Evolutionary conservation across 2,888 invertebrate genomes (phyloP), one percentile per base, ranked within the genome.

Genomic region (Teleiodes luculella): DNA sequence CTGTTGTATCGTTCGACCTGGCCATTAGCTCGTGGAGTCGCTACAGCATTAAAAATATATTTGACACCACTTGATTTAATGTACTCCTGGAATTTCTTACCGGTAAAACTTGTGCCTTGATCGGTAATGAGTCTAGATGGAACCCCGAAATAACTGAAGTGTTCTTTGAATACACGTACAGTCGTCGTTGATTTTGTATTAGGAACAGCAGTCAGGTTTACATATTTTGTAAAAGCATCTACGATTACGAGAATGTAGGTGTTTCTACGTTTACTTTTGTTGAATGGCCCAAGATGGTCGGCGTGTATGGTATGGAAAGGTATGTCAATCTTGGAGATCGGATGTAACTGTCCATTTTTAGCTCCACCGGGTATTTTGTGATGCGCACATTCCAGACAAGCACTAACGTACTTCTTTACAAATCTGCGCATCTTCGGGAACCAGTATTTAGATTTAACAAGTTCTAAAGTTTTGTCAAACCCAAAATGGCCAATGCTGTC

Each of bases 371-470:
- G 60, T 16, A 37, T 37, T 37, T 64, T 64, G 47, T 63, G 59
- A 41, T 62, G 60, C 0, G 61, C 61, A 49, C 63, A 65, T 39
- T 62, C 59, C 20, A 52, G 0, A 28, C 61, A 59, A 8, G 59
- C 45, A 5, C 45, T 20, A 8, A 61, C 57, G 14, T 61, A 61
- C 24, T 59, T 61, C 54, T 59, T 61, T 43, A 48, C 31, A 48
- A 62, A 58, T 8, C 53, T 30, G 5, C 54, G 46, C 58, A 49
- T 43, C 50, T 53, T 1, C 36, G 73, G 66, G 51, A 83, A 83
- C 77, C 79, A 83, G 61, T 80, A 85, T 13, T 64, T 61, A 52
- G 71, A 57, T 35, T 59, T 55, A 7, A 81, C 54, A 20, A 65
- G 60, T 8, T 65, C 54, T 1, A 79, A 11, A 6, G 57, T 59